Evolutionary conservation across 1,140 invertebrate species (phyloP).

Genomic region (Meloidogyne hapla): DNA sequence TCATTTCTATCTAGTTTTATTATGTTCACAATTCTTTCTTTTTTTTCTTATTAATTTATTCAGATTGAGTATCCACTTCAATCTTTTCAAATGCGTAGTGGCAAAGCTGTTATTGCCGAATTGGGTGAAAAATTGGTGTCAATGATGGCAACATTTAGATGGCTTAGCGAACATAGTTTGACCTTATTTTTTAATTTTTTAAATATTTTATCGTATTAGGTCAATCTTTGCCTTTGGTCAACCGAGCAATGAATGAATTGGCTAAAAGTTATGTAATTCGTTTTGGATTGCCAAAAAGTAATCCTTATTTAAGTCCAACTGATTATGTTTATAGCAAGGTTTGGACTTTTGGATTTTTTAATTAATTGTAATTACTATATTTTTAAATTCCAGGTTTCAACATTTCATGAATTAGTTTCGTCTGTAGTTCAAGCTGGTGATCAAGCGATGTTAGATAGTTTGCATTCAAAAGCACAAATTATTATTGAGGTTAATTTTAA

Average conservation of each 20-base stretch:
- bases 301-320: slow-evolving; percentile 21
- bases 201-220: neutral
- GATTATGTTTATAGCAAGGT: slow-evolving; percentile 25
- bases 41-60: neutral
- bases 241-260: slow-evolving; percentile 17
- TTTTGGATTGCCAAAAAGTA: slow-evolving; percentile 24
- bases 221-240: slow-evolving; percentile 18
- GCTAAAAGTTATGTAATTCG: slow-evolving; percentile 21
- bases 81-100: slow-evolving; percentile 21
- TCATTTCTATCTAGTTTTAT: neutral
- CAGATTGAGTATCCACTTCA: slow-evolving; percentile 25
- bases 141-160: slow-evolving; percentile 13
- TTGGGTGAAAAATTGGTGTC: slow-evolving; percentile 28
- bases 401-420: slow-evolving; percentile 29
- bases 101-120: slow-evolving; percentile 26
- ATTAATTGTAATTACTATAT: neutral
- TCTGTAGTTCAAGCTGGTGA: slow-evolving; percentile 18
- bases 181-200: neutral
- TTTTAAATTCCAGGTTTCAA: slow-evolving; percentile 9
- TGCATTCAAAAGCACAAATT: neutral
- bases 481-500: slow-evolving; percentile 17
- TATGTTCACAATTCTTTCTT: neutral
- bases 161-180: slow-evolving; percentile 24
- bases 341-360: neutral
- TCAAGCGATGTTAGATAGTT: slow-evolving; percentile 17